Base-by-base conservation (phyloP, 2,888 invertebrate genomes). In the Trisateles emortualis region DNA sequence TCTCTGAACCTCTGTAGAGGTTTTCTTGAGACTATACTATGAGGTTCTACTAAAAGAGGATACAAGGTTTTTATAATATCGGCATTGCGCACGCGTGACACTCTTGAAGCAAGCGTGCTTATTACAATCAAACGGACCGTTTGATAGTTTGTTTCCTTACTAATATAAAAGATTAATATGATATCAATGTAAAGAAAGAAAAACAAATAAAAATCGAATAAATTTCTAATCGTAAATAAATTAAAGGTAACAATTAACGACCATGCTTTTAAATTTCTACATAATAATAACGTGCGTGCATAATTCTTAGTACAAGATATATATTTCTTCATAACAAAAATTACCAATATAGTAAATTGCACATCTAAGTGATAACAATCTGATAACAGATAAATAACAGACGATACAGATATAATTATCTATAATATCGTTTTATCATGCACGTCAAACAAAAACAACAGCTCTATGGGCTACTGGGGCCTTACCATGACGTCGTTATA, bases 401-500 rank as follows among this genome's bases (percentile, higher is more conserved):
- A 32, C 32, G 6, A 13, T 14, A 33, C 14, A 14, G 14, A 13
- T 33, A 33, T 33, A 3, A 1, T n/a, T 68, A 52, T 32, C 41
- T n/a, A 59, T 2, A 16, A 19, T 36, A 39, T 54, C 17, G 6
- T 17, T 22, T 36, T 30, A 45, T 26, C 44, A 38, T 46, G 45
- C 38, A 44, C 17, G 17, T 16, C 17, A 29, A 39, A 40, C 32
- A 44, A 44, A 29, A 39, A 40, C 32, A 44, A 44, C 13, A 46
- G 1, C 17, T 46, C 26, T 26, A 36, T 38, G 3, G 22, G 24
- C 65, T 66, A 66, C 64, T 60, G n/a, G n/a, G n/a, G n/a, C n/a
- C n/a, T n/a, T n/a, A n/a, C n/a, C n/a, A n/a, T n/a, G n/a, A n/a
- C n/a, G n/a, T n/a, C n/a, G n/a, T n/a, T n/a, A n/a, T n/a, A n/a